These are phyloP conservation scores for Cheilosia variabilis DNA, from an alignment of 2,888 invertebrate genomes.

Conservation along the genomic window DNA sequence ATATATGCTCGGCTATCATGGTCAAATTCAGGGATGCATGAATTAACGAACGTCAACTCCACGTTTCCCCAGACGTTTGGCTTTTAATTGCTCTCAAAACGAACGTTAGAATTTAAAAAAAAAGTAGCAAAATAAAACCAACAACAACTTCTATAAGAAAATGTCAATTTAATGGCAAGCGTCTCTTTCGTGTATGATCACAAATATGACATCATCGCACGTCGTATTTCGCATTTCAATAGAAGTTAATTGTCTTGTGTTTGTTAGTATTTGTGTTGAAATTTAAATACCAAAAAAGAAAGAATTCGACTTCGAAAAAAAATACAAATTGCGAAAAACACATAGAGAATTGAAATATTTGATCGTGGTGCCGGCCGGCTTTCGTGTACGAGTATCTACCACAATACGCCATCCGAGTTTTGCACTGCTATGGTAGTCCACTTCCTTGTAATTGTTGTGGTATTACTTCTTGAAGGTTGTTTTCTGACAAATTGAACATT, in stretches of 20 bases:
- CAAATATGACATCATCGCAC: constrained; percentile 60
- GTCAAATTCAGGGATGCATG: constrained; percentile 62
- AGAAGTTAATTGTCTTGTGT: constrained; percentile 45
- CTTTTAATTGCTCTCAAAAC: constrained; percentile 49
- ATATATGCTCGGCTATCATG: constrained; percentile 38
- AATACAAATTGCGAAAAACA: not conserved
- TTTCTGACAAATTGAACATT: constrained; percentile 49
- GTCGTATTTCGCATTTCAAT: constrained; percentile 61
- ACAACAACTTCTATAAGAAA: constrained; percentile 13
- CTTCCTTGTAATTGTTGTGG: constrained; percentile 36
- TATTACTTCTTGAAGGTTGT: constrained; percentile 46
- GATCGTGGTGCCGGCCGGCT: constrained; percentile 7
- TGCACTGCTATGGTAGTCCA: constrained; percentile 9
- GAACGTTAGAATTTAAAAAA: constrained; percentile 38
- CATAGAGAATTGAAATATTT: constrained; percentile 13
- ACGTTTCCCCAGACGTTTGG: constrained; percentile 24
- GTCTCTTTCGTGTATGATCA: not conserved
- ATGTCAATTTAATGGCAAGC: constrained; percentile 40
- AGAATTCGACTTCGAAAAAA: constrained; percentile 4
- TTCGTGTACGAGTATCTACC: too few species aligned
- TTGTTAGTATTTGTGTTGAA: constrained; percentile 44
- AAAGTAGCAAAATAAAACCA: not conserved
- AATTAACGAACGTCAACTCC: constrained; percentile 39
- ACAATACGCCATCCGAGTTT: too few species aligned
- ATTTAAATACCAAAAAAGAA: constrained; percentile 56